phyloP scores from a whole-genome alignment of 2,888 invertebrate species.

The Nymphalis c-album region DNA sequence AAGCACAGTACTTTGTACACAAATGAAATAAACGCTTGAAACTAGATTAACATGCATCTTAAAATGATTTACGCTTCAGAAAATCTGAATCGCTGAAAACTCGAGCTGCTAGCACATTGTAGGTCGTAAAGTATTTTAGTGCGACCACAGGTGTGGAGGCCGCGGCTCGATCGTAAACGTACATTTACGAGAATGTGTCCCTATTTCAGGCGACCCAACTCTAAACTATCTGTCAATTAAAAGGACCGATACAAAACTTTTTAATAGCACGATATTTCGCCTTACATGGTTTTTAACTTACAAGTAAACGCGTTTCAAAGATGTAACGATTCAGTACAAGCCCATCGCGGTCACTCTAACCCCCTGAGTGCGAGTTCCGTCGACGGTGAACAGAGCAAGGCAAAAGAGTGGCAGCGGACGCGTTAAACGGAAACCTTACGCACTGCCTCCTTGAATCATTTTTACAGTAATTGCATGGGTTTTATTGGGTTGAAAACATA shows the following conservation, averaged over 20 bases:
- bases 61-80: conserved; percentile 47
- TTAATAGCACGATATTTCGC: conserved; percentile 1
- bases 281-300: background rate
- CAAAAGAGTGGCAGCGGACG: no score
- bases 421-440: no score
- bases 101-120: conserved; percentile 56
- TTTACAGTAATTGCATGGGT: no score
- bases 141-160: conserved; percentile 69
- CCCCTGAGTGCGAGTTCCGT: no score
- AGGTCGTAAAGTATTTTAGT: conserved; percentile 67
- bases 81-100: conserved; percentile 52
- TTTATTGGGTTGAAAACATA: no score
- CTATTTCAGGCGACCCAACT: conserved; percentile 19
- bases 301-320: no score
- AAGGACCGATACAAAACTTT: conserved; percentile 12
- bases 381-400: no score
- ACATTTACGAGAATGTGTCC: conserved; percentile 45
- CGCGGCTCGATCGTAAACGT: conserved; percentile 61
- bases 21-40: conserved; percentile 4
- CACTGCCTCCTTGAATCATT: no score
- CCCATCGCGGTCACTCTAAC: no score
- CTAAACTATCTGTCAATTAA: conserved; percentile 16
- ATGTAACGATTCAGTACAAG: no score
- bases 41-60: conserved; percentile 29
- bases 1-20: background rate